Conservation (phyloP, 2,797 vertebrate species). For the Takifugu rubripes region DNA sequence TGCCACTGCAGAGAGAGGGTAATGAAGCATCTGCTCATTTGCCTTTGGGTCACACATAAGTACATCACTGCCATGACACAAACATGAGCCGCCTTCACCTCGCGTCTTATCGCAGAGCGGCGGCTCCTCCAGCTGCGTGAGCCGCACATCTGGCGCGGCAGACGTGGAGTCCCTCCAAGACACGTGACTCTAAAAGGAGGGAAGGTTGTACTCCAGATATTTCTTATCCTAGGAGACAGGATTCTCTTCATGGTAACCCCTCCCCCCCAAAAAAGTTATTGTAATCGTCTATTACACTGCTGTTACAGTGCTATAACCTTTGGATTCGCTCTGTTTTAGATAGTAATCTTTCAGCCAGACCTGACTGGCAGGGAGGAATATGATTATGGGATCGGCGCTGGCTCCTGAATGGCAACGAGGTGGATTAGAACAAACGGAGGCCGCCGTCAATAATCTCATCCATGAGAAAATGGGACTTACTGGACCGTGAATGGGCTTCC, state of each 20-base stretch:
- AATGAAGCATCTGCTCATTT: constrained; percentile 66
- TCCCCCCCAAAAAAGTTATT: too few species aligned
- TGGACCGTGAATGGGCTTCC: constrained; percentile 64
- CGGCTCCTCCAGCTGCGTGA: constrained; percentile 42
- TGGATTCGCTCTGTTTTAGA: constrained; percentile 30
- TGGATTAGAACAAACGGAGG: constrained; percentile 66
- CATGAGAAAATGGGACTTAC: constrained; percentile 61
- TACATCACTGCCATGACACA: constrained; percentile 52
- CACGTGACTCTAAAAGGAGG: constrained; percentile 21
- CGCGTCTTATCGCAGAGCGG: constrained; percentile 50
- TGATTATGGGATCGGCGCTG: constrained; percentile 58
- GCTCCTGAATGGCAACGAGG: constrained; percentile 66
- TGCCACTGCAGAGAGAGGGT: constrained; percentile 46
- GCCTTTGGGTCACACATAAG: constrained; percentile 62
- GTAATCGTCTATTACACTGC: constrained; percentile 2
- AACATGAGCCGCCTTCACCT: constrained; percentile 56
- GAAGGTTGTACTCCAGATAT: constrained; percentile 9
- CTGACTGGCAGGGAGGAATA: constrained; percentile 51
- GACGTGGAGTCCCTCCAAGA: constrained; percentile 41
- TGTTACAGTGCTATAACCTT: constrained; percentile 6
- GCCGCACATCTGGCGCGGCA: constrained; percentile 51
- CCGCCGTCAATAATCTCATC: constrained; percentile 65
- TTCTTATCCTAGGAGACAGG: constrained; percentile 9
- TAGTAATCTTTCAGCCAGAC: constrained; percentile 34
- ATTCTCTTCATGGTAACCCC: too few species aligned